Base-by-base conservation (phyloP, 2,888 invertebrate genomes). In the Hofmannophila pseudospretella region DNA sequence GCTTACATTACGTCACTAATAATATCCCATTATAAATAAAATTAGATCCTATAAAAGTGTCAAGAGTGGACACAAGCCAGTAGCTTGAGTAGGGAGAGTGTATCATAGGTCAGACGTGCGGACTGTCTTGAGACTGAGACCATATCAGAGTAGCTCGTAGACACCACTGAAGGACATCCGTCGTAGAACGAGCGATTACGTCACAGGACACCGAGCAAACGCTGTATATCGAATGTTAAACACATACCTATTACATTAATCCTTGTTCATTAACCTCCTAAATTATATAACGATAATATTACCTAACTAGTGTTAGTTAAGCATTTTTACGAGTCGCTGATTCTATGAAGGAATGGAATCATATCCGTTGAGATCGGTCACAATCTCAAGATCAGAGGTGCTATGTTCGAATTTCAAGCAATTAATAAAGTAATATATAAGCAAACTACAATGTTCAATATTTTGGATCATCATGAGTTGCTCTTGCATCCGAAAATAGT, bases 81-180 rank as follows among this genome's bases (percentile, higher is more conserved):
- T 81, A 82, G 84, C 70, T 79, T 74, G 81, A 75, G 70, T 79
- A 84, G 82, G 77, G 72, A 75, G 73, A 77, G 73, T 76, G 82
- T 81, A 82, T 75, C 70, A 78, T 81, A 81, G 79, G 68, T 66
- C 79, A 78, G 81, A 73, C 72, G 79, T 73, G 66, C 67, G 81
- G 77, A 80, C 73, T 79, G 79, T 86, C 84, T 84, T 82, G 85
- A 86, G 85, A 84, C 85, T 85, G 85, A 85, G 81, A 72, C 84
- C 85, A 85, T 86, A 86, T 84, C 85, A 84, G 70, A 69, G 73
- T 82, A 80, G 80, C 69, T 72, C 70, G 74, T 76, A 74, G 67
- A 54, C 56, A 55, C 51, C 57, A 63, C 65, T 71, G 67, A 66
- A 69, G 65, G 71, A 64, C 50, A 67, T 78, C 77, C 84, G 72